These are phyloP conservation scores for Atherinosoma microstoma DNA, from an alignment of 2,797 vertebrate species.

Conservation along the genomic window DNA sequence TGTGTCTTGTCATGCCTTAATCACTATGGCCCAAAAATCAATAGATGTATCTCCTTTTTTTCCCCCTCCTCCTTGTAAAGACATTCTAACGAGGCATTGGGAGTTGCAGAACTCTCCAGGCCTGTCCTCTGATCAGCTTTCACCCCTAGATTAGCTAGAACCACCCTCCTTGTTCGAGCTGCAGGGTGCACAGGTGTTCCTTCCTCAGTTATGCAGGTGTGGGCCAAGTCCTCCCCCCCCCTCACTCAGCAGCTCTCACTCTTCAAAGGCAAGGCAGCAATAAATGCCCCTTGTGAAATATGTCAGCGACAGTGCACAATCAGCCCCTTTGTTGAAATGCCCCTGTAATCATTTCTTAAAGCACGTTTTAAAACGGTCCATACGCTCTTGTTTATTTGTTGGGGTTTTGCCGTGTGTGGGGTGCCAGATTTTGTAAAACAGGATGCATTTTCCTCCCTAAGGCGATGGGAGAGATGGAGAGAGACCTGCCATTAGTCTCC, in stretches of 20 bases:
- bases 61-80: slow-evolving; percentile 32
- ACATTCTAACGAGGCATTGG: slow-evolving; percentile 59
- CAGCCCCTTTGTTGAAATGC: slow-evolving; percentile 64
- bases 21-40: slow-evolving; percentile 61
- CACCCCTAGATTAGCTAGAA: slow-evolving; percentile 72
- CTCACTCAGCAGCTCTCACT: slow-evolving; percentile 73
- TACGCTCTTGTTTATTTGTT: slow-evolving; percentile 62
- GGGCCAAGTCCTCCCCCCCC: slow-evolving; percentile 55
- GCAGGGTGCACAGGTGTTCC: slow-evolving; percentile 85
- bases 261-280: slow-evolving; percentile 79
- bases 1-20: slow-evolving; percentile 47
- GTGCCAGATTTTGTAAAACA: slow-evolving; percentile 40
- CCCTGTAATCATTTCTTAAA: slow-evolving; percentile 62
- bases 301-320: slow-evolving; percentile 76
- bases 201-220: slow-evolving; percentile 84
- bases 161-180: slow-evolving; percentile 73
- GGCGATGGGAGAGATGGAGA: slow-evolving; percentile 37
- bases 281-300: slow-evolving; percentile 78
- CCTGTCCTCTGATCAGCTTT: slow-evolving; percentile 80
- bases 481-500: slow-evolving; percentile 58
- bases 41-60: slow-evolving; percentile 49
- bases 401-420: slow-evolving; percentile 4
- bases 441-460: slow-evolving; percentile 25
- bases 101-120: slow-evolving; percentile 61
- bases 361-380: slow-evolving; percentile 34